Conservation (phyloP, 2,888 invertebrate species). For the Dioctria rufipes region DNA sequence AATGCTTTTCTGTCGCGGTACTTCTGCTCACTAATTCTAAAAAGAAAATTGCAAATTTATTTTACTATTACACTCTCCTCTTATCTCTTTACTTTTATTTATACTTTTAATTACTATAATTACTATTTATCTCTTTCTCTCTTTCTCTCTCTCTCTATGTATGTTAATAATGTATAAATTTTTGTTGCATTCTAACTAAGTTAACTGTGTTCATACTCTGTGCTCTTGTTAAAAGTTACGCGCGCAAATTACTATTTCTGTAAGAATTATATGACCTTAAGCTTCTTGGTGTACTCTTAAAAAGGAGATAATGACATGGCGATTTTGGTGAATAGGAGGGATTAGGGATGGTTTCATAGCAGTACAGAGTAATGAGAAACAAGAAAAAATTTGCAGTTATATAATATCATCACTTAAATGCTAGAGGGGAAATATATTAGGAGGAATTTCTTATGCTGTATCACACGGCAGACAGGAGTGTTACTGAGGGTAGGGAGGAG, state of each 20-base stretch:
- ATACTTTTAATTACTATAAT: not conserved
- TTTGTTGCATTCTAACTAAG: conserved; percentile 49
- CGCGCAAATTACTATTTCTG: conserved; percentile 11
- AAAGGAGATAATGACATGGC: not conserved
- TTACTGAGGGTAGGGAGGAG: not conserved
- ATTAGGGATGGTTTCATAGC: not conserved
- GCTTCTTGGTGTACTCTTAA: not conserved
- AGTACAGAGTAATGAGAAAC: conserved; percentile 21
- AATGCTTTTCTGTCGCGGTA: conserved; percentile 6
- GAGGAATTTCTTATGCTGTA: conserved; percentile 11
- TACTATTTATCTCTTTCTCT: not conserved
- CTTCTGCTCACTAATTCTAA: conserved; percentile 23
- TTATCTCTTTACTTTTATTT: conserved; percentile 24
- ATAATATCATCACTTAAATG: not conserved
- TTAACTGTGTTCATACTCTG: conserved; percentile 44
- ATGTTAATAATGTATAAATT: conserved; percentile 26
- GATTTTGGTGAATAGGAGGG: not conserved
- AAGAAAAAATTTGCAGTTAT: conserved; percentile 42
- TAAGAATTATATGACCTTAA: not conserved
- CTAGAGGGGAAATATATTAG: conserved; percentile 18
- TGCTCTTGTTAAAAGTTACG: conserved; percentile 21
- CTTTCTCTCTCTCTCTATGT: no score
- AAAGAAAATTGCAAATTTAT: conserved; percentile 39
- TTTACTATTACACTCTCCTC: conserved; percentile 40
- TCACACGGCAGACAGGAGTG: conserved; percentile 19